A percentile compares a stretch with the other conserved stretches of the same genome.
Conservation (phyloP, 2,113 vertebrate species). For the Eidolon helvum region DNA sequence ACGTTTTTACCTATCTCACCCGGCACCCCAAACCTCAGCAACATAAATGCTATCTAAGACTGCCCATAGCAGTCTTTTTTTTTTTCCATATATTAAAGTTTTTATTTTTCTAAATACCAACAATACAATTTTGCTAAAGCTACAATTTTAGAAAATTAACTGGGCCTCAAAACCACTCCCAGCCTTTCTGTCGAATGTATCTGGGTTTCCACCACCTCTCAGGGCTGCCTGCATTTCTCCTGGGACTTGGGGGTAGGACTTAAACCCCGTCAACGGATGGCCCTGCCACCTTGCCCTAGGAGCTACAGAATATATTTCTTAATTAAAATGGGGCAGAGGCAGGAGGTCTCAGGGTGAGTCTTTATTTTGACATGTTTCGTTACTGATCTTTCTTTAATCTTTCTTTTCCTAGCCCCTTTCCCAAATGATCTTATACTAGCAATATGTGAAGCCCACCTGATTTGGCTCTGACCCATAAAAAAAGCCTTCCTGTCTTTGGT, state of each 20-base stretch:
- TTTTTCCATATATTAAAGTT: neutral
- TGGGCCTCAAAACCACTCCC: neutral
- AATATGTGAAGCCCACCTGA: constrained; percentile 2
- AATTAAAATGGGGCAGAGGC: neutral
- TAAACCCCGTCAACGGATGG: neutral
- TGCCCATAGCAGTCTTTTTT: too few relatives aligned
- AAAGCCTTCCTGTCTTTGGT: constrained; percentile 22
- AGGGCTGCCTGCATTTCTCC: neutral
- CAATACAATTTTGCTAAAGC: constrained; percentile 26
- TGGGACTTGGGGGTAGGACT: neutral
- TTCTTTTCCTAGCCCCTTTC: neutral
- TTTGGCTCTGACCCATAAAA: constrained; percentile 12
- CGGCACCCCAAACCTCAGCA: neutral
- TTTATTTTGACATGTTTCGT: neutral
- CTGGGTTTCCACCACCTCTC: neutral
- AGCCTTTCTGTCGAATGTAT: neutral
- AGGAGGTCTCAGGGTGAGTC: neutral
- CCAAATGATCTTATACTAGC: constrained; percentile 13
- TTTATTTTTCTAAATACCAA: constrained; percentile 53
- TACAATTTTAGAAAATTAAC: constrained; percentile 32
- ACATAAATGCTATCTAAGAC: neutral
- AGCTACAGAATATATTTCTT: neutral
- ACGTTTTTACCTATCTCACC: neutral
- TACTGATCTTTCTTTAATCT: neutral
- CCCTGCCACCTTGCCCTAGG: neutral